These are phyloP conservation scores for Pyrocephalus nanus DNA, from an alignment of 2,797 vertebrate genomes.

Conservation along the genomic window DNA sequence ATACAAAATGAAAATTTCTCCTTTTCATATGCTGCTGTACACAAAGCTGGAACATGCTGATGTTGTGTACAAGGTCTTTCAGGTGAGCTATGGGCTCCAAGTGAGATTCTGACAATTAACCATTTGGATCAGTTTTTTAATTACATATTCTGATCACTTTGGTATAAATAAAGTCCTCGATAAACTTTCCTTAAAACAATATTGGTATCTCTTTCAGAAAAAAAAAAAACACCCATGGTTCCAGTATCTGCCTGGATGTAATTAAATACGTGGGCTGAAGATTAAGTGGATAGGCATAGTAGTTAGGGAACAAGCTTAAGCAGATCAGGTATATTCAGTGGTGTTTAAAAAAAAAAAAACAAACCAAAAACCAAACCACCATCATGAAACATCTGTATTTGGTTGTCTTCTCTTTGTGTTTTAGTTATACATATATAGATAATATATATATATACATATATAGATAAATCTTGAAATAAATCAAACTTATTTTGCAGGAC, in stretches of 20 bases:
- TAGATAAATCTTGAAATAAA: background rate
- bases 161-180: background rate
- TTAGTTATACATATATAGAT: background rate
- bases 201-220: background rate
- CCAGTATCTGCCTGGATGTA: background rate
- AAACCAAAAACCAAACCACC: background rate
- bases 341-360: background rate
- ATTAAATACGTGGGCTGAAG: background rate
- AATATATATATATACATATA: background rate
- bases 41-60: background rate
- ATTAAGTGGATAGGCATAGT: background rate
- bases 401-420: background rate
- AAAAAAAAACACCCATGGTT: background rate
- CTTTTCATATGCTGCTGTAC: background rate
- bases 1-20: background rate
- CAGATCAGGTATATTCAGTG: background rate
- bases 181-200: background rate
- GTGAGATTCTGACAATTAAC: background rate
- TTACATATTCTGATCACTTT: background rate
- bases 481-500: conserved; percentile 63
- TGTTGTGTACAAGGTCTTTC: background rate
- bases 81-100: background rate
- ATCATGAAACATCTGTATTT: background rate
- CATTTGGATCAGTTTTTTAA: background rate
- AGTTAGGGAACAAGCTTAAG: background rate